phyloP scores from a whole-genome alignment of 2,888 invertebrate species.

The Plebejus argus region DNA sequence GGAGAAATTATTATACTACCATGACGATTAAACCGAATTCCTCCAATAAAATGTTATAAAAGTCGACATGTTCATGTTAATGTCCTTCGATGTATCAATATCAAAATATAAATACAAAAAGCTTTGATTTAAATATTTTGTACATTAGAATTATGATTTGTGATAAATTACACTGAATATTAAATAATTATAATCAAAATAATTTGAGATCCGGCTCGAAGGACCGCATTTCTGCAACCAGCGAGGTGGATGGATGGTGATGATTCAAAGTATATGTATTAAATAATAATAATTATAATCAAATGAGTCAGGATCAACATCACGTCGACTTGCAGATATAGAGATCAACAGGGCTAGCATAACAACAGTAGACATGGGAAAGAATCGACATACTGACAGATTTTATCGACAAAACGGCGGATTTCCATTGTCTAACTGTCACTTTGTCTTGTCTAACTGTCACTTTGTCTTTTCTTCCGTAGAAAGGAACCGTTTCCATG shows the following conservation, averaged over 20 bases:
- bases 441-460: too few species aligned
- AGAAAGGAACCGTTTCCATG: too few species aligned
- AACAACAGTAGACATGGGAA: too few species aligned
- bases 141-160: background rate
- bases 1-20: background rate
- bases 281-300: too few species aligned
- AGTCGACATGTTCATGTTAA: background rate
- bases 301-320: too few species aligned
- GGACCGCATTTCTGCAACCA: background rate
- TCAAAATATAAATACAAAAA: background rate
- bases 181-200: background rate
- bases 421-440: too few species aligned
- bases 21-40: slow-evolving; percentile 2
- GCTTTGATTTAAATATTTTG: background rate
- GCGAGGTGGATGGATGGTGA: background rate
- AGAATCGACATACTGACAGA: too few species aligned
- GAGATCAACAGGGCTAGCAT: too few species aligned
- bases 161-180: background rate
- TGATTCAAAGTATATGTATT: too few species aligned
- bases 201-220: background rate
- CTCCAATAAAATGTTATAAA: background rate
- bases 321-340: too few species aligned
- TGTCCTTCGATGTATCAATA: background rate
- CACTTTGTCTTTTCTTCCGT: too few species aligned
- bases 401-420: too few species aligned